Evolutionary conservation across 2,113 vertebrate genomes (phyloP).

Genomic region (Hydrochoerus hydrochaeris): DNA sequence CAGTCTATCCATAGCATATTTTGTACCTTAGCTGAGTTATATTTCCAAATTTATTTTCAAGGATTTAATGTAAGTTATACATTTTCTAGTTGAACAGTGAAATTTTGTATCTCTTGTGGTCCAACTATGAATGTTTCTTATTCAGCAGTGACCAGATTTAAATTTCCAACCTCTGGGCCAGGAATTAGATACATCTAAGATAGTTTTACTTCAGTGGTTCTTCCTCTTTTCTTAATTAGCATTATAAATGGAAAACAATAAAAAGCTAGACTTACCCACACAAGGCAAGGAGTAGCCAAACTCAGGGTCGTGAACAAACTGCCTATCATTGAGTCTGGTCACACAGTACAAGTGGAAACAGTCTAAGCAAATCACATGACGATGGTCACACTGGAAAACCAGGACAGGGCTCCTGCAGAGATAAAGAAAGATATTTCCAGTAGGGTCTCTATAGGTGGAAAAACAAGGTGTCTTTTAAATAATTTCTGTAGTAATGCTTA

Average conservation of each 20-base stretch:
- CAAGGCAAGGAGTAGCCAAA: conserved; percentile 95
- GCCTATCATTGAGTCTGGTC: conserved; percentile 92
- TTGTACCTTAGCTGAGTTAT: background rate
- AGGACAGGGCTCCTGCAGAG: conserved; percentile 91
- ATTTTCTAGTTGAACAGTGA: background rate
- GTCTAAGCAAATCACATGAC: conserved; percentile 95
- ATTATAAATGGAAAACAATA: background rate
- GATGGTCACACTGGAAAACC: conserved; percentile 91
- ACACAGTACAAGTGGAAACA: conserved; percentile 94
- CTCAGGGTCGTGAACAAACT: conserved; percentile 88
- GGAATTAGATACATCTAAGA: background rate
- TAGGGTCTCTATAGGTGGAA: fast-evolving
- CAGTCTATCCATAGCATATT: background rate
- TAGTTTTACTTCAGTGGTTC: background rate
- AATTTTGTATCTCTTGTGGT: background rate
- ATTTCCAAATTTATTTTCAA: background rate
- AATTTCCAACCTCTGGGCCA: background rate
- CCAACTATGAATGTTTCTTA: background rate
- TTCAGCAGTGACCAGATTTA: background rate
- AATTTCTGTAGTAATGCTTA: no score
- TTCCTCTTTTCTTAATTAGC: background rate
- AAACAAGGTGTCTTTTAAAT: fast-evolving
- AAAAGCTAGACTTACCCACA: conserved; percentile 86
- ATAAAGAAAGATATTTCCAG: background rate
- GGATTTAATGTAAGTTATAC: background rate